Evolutionary conservation across 1,140 invertebrate species (phyloP).

Genomic region (Meloidogyne chitwoodi): DNA sequence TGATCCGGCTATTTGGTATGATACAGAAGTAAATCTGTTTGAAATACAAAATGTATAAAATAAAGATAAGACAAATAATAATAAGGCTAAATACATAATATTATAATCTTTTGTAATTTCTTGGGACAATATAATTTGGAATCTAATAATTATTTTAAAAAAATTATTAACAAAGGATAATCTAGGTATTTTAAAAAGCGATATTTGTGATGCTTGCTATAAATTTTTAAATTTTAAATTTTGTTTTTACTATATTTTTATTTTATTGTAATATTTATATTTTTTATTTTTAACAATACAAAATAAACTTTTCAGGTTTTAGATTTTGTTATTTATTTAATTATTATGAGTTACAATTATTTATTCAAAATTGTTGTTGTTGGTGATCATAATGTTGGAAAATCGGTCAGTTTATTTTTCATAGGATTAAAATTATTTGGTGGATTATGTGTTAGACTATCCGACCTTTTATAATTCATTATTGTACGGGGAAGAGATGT

Average conservation of each 20-base stretch:
- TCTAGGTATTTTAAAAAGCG: not conserved
- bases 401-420: slow-evolving; percentile 36
- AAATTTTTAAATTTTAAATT: not conserved
- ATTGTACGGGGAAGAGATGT: too few relatives aligned
- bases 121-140: not conserved
- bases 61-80: not conserved
- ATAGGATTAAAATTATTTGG: not conserved
- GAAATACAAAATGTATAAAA: slow-evolving; percentile 65
- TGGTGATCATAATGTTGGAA: slow-evolving; percentile 59
- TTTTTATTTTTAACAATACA: not conserved
- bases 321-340: not conserved
- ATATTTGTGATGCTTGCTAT: not conserved
- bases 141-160: not conserved
- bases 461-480: too few relatives aligned
- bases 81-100: slow-evolving; percentile 4
- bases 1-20: slow-evolving; percentile 98
- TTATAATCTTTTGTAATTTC: not conserved
- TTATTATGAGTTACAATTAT: slow-evolving; percentile 58
- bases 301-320: not conserved
- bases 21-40: slow-evolving; percentile 96
- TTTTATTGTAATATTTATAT: not conserved
- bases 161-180: not conserved
- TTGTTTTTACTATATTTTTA: not conserved
- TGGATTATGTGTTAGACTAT: too few relatives aligned
- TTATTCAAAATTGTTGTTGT: slow-evolving; percentile 60